Percentiles rank a stretch among this genome's conserved stretches.
Conservation (phyloP, 2,888 invertebrate genomes). For the Apamea sordens region DNA sequence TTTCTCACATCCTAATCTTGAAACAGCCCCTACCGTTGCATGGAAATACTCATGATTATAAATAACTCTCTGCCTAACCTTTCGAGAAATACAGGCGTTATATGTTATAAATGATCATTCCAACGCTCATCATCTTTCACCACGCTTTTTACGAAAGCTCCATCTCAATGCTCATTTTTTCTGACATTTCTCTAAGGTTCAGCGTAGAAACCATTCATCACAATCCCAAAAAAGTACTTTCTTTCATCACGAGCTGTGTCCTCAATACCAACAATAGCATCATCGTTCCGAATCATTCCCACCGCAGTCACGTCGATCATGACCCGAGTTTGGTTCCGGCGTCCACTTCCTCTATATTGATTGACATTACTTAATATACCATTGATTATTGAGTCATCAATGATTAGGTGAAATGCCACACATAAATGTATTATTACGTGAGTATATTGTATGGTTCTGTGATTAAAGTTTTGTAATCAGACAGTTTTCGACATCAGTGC, state of each 20-base stretch:
- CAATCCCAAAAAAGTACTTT: conserved; percentile 16
- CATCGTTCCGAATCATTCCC: conserved; percentile 42
- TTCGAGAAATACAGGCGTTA: no score
- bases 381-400: conserved; percentile 53
- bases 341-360: conserved; percentile 53
- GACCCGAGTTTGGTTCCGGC: conserved; percentile 63
- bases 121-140: background rate
- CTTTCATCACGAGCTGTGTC: conserved; percentile 42
- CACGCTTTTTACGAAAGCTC: background rate
- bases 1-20: conserved; percentile 24
- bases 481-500: no score
- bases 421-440: background rate
- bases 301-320: conserved; percentile 56
- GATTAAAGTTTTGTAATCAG: background rate
- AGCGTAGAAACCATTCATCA: background rate
- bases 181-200: background rate
- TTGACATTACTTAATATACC: conserved; percentile 50
- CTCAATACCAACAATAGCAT: conserved; percentile 43
- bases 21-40: background rate
- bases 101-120: background rate
- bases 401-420: conserved; percentile 28
- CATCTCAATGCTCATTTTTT: background rate
- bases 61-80: background rate
- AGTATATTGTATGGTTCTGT: background rate
- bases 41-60: background rate